Evolutionary conservation across 2,113 vertebrate species (phyloP).

Genomic region (Pollachius pollachius): DNA sequence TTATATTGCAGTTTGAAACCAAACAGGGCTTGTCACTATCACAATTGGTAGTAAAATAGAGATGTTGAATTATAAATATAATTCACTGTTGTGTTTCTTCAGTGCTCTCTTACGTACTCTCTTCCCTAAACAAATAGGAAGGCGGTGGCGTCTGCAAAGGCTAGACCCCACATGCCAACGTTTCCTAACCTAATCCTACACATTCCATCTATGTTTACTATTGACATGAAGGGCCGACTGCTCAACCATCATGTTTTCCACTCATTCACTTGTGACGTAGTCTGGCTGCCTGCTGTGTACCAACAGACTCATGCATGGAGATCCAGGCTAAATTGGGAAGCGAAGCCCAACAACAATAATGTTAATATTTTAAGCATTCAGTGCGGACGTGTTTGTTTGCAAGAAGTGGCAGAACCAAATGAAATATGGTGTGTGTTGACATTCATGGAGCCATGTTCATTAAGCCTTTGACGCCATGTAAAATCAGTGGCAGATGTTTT

Average conservation of each 20-base stretch:
- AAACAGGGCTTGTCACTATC: slow-evolving; percentile 46
- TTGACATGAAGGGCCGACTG: slow-evolving; percentile 1
- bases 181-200: slow-evolving; percentile 23
- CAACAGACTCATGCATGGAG: slow-evolving; percentile 18
- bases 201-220: background rate
- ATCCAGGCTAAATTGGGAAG: slow-evolving; percentile 35
- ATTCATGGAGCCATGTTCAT: slow-evolving; percentile 66
- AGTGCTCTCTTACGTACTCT: too few species aligned
- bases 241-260: slow-evolving; percentile 48
- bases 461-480: slow-evolving; percentile 70
- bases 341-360: slow-evolving; percentile 33
- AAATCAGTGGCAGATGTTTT: slow-evolving; percentile 77
- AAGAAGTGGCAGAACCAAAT: slow-evolving; percentile 51
- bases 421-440: slow-evolving; percentile 63
- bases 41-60: slow-evolving; percentile 17
- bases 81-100: too few species aligned
- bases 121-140: too few species aligned
- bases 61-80: slow-evolving; percentile 32
- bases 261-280: slow-evolving; percentile 38
- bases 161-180: too few species aligned
- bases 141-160: too few species aligned
- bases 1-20: slow-evolving; percentile 46
- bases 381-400: slow-evolving; percentile 29
- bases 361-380: slow-evolving; percentile 42
- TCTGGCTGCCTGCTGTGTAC: slow-evolving; percentile 14